Base-by-base conservation (phyloP, 2,113 vertebrate species). In the Euleptes europaea region DNA sequence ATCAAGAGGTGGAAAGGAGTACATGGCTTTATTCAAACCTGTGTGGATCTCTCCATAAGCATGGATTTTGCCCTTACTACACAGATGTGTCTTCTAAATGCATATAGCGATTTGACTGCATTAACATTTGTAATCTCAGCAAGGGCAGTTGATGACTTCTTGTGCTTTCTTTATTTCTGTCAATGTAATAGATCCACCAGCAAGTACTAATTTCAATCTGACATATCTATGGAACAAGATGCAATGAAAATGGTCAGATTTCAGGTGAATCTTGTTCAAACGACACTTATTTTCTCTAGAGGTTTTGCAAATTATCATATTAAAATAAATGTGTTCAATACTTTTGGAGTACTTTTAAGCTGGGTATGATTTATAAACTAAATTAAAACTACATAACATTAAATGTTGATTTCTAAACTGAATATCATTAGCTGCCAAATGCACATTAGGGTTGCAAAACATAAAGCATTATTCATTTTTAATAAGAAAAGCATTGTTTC, bases 401-500 rank as follows among this genome's bases (percentile, higher is more conserved):
- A 51, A 31, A 23, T 83, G 57, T 88, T 51, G 83, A 80, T 90
- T 93, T 89, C 90, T 82, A 72, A 38, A 63, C 51, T 85, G 72
- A 26, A 0, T 73, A 82, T 10, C 60, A 33, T 90, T 86, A 38
- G n/a, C 47, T 87, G 78, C 67, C 78, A 86, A 77, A 83, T 84
- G 31, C 47, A 47, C 57, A 60, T 69, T 21, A n/a, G 78, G 71
- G 67, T 86, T 91, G 78, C 11, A 80, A 78, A 89, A 80, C 73
- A 49, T 86, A 76, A 91, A 91, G 69, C 31, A 11, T 89, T 86
- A 75, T 87, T 86, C 19, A 81, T 90, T 91, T 89, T 92, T 92
- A 84, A 89, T 89, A 86, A 77, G n/a, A 84, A 82, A 85, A 82
- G 12, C 42, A 60, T 90, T 88, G 8, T 28, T 84, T 88, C 65